A percentile compares a stretch with the other conserved stretches of the same genome.
These are phyloP conservation scores for Paedocypris micromegethes DNA, from an alignment of 2,797 vertebrate species.

Conservation along the genomic window DNA sequence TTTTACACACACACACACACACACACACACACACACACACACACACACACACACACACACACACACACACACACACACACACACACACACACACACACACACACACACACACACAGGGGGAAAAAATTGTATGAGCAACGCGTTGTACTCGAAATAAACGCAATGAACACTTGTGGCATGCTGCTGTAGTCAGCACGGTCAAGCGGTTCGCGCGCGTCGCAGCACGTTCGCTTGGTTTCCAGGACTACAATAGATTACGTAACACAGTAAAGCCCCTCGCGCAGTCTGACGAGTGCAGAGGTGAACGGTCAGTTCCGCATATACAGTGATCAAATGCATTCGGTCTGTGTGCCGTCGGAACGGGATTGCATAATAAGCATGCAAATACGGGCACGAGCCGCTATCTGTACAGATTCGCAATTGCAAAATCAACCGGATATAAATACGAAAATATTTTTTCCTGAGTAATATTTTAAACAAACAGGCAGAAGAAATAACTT, in stretches of 20 bases:
- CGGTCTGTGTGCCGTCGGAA: too few species aligned
- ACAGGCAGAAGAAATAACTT: too few species aligned
- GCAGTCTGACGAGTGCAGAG: slow-evolving; percentile 7
- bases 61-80: background rate
- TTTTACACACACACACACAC: background rate
- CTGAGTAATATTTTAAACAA: too few species aligned
- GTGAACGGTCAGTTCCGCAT: slow-evolving; percentile 5
- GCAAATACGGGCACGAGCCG: too few species aligned
- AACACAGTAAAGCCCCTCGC: slow-evolving; percentile 32
- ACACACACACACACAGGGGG: background rate
- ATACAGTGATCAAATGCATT: background rate
- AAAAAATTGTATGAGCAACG: too few species aligned
- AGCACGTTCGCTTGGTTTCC: slow-evolving; percentile 26
- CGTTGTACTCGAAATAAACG: too few species aligned
- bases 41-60: background rate
- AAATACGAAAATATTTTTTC: too few species aligned
- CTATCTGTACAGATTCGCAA: too few species aligned
- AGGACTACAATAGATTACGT: slow-evolving; percentile 43
- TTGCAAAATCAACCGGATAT: too few species aligned
- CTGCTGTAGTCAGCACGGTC: background rate
- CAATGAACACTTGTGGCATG: too few species aligned
- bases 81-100: background rate
- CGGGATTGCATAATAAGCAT: too few species aligned
- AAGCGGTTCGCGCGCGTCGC: background rate
- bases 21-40: background rate